Conservation (phyloP, 2,113 vertebrate genomes). For the Steatornis caripensis region DNA sequence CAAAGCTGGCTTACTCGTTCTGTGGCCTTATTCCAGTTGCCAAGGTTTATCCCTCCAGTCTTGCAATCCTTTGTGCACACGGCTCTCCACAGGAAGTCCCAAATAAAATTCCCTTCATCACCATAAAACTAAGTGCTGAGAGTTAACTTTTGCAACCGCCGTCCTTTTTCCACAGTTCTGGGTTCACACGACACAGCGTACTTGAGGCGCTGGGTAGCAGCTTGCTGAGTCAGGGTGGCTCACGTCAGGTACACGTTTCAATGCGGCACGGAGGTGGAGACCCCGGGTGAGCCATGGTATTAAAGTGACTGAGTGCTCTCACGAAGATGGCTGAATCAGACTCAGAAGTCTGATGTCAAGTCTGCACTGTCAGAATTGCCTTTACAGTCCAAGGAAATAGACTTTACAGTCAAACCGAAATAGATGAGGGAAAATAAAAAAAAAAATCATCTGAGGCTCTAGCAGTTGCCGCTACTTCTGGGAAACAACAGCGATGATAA, state of each 20-base stretch:
- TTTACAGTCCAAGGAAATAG: not conserved
- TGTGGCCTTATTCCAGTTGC: constrained; percentile 7
- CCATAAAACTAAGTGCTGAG: not conserved
- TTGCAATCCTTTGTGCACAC: not conserved
- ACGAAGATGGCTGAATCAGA: not conserved
- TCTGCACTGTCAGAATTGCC: not conserved
- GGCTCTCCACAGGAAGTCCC: not conserved
- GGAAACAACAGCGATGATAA: not conserved
- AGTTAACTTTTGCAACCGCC: not conserved
- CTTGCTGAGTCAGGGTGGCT: not conserved
- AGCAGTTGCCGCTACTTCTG: not conserved
- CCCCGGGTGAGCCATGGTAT: rapidly evolving
- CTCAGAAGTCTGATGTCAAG: not conserved
- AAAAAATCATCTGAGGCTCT: not conserved
- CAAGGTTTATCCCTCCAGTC: constrained; percentile 8
- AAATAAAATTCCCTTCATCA: not conserved
- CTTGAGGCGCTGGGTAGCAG: not conserved
- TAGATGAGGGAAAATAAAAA: not conserved
- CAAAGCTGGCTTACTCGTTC: not conserved
- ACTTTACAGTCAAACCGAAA: not conserved
- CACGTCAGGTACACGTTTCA: rapidly evolving
- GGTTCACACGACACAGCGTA: not conserved
- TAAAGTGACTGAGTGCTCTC: not conserved
- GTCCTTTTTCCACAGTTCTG: not conserved
- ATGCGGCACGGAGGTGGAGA: not conserved